These are phyloP conservation scores for Napeogenes sylphis DNA, from an alignment of 2,888 invertebrate species.

Conservation along the genomic window DNA sequence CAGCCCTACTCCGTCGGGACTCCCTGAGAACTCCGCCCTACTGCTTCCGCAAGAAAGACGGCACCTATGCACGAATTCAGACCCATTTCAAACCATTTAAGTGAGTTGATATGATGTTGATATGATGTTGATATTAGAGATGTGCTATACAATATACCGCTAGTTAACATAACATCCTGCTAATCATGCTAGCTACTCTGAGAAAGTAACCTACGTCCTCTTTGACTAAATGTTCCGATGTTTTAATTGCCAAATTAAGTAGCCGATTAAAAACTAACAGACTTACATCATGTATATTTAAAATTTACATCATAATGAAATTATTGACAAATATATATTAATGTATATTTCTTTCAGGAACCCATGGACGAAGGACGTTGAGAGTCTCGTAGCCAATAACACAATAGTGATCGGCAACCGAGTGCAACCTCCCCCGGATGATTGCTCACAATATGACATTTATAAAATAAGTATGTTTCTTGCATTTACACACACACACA, in stretches of 20 bases:
- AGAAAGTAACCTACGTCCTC: too few relatives aligned
- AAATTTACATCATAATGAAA: too few relatives aligned
- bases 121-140: conserved; percentile 5
- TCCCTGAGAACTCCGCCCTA: conserved; percentile 84
- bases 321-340: not conserved
- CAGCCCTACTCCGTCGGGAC: conserved; percentile 81
- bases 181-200: not conserved
- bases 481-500: not conserved
- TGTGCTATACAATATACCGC: too few relatives aligned
- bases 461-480: conserved; percentile 53
- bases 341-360: conserved; percentile 67
- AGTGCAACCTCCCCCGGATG: conserved; percentile 26
- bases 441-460: conserved; percentile 37
- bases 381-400: conserved; percentile 93
- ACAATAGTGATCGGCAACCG: conserved; percentile 75
- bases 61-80: conserved; percentile 83
- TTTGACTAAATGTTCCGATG: too few relatives aligned
- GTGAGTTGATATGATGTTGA: conserved; percentile 35
- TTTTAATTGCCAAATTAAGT: too few relatives aligned
- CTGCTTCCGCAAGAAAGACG: conserved; percentile 88
- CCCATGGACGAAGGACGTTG: conserved; percentile 97
- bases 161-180: not conserved
- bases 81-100: conserved; percentile 93
- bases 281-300: too few relatives aligned
- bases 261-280: too few relatives aligned